Base-by-base conservation (phyloP, 2,797 vertebrate species). In the Rhabdomys pumilio region DNA sequence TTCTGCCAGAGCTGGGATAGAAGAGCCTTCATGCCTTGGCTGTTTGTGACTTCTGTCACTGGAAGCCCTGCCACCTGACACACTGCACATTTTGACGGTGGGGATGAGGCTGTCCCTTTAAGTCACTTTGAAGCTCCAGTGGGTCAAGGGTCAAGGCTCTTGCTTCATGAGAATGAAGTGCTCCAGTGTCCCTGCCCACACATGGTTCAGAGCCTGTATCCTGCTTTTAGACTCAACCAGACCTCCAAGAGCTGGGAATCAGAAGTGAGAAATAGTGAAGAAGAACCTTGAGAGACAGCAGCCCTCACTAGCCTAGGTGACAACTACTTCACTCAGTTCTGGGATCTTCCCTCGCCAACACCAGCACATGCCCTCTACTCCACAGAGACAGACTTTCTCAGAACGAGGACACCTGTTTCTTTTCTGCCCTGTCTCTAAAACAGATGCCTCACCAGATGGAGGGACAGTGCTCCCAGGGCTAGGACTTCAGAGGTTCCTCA, bases 321-420 rank as follows among this genome's bases (percentile, higher is more conserved):
- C 5, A 15, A 17, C 67, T 29, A 55, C 57, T 19, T 75, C n/a
- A 44, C 77, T 93, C 44, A 69, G 14, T 47, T 59, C 15, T 9
- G 12, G 82, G 31, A 61, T 38, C 67, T 11, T 2, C 67, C 79
- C 41, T 22, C 3, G 5, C 75, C 3, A 11, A 50, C 11, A 53
- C 1, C 8, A 5, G 29, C 8, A 20, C 55, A 10, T 19, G 76
- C 2, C 50, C 8, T 47, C 80, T 34, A 34, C 90, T 89, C 93
- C 65, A 87, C 5, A 75, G 92, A 73, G 55, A 38, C 24, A 90
- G 88, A 85, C 38, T 57, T 44, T 81, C 61, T 90, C 69, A 87
- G 47, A 86, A 31, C 10, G 9, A 72, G 67, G 1, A 34, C 91
- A 72, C 34, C n/a, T 50, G 19, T 38, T 65, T 87, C 38, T 93